Evolutionary conservation across 2,113 vertebrate genomes (phyloP).

Genomic region (Cnemophilus loriae): DNA sequence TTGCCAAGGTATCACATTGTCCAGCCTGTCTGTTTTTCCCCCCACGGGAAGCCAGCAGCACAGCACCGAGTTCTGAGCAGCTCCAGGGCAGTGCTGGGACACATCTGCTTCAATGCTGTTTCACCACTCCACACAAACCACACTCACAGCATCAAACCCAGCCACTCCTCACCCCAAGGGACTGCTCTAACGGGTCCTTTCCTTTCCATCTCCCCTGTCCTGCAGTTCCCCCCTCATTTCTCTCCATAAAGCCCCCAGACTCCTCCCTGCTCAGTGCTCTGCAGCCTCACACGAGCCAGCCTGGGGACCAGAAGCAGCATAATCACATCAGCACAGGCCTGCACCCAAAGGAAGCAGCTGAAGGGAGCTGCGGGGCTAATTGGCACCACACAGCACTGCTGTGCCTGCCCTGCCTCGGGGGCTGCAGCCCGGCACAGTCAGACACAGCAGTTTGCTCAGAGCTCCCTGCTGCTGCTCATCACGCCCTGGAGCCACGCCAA

Average conservation of each 20-base stretch:
- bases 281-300: neutral
- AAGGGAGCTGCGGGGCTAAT: neutral
- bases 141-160: neutral
- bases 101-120: neutral
- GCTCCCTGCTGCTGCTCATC: neutral
- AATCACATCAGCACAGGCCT: neutral
- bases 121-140: neutral
- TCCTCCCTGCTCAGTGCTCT: neutral
- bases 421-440: neutral
- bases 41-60: neutral
- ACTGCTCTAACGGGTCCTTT: neutral
- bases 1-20: neutral
- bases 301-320: neutral
- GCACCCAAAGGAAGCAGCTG: neutral
- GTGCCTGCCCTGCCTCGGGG: neutral
- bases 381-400: neutral
- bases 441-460: neutral
- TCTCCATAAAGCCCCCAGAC: neutral
- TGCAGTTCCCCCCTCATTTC: neutral
- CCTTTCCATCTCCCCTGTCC: neutral
- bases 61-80: neutral
- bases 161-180: neutral
- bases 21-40: neutral
- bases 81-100: neutral
- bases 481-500: fast-evolving